Evolutionary conservation across 2,797 vertebrate species (phyloP).

Genomic region (Pipistrellus nathusii): DNA sequence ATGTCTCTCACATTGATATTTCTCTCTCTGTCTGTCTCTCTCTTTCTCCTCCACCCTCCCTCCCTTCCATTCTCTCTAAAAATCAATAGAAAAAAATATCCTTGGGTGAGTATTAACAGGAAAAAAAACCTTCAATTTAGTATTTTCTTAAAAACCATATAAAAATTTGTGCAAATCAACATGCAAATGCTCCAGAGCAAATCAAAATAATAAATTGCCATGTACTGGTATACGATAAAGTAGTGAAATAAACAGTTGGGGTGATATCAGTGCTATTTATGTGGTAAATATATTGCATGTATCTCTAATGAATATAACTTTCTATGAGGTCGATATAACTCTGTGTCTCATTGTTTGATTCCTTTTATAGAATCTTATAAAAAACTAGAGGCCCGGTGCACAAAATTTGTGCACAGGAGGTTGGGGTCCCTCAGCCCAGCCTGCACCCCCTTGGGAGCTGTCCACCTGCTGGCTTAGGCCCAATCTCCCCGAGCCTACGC

Average conservation of each 20-base stretch:
- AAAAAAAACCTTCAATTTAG: neutral
- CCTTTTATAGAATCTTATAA: neutral
- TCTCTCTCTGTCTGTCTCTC: too few relatives aligned
- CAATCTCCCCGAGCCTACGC: too few relatives aligned
- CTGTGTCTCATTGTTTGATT: neutral
- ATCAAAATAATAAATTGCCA: slow-evolving; percentile 19
- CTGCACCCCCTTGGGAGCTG: too few relatives aligned
- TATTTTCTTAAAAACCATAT: slow-evolving; percentile 38
- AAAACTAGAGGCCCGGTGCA: neutral
- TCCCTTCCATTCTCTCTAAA: too few relatives aligned
- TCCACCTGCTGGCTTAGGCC: too few relatives aligned
- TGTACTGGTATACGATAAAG: neutral
- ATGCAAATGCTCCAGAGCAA: neutral
- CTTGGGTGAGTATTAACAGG: too few relatives aligned
- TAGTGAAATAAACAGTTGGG: slow-evolving; percentile 2
- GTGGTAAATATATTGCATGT: neutral
- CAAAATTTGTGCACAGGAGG: too few relatives aligned
- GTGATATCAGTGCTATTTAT: slow-evolving; percentile 32
- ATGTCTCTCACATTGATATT: too few relatives aligned
- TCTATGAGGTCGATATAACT: neutral
- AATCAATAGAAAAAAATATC: too few relatives aligned
- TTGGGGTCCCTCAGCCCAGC: too few relatives aligned
- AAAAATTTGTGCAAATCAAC: neutral
- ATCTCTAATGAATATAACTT: neutral
- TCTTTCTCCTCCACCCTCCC: too few relatives aligned